Percentiles rank a stretch among this genome's conserved stretches.
Evolutionary conservation across 2,113 vertebrate species (phyloP).

Genomic region (Malurus elegans): DNA sequence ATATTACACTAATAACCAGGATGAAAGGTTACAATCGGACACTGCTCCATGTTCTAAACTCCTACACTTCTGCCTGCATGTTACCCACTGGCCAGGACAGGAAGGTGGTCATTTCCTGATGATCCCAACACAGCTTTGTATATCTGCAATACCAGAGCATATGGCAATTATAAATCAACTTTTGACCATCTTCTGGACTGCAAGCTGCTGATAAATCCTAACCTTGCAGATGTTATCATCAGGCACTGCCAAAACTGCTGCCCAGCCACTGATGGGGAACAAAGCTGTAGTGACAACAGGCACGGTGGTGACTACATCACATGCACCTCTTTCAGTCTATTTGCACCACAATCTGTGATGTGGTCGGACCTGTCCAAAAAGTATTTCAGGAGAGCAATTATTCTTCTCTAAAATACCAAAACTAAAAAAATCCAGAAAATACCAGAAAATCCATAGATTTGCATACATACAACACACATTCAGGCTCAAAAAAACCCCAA

Average conservation of each 20-base stretch:
- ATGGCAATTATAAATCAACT: background rate
- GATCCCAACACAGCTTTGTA: background rate
- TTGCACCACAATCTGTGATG: background rate
- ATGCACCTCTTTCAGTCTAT: background rate
- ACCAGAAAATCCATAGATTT: background rate
- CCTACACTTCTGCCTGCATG: background rate
- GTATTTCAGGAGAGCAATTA: background rate
- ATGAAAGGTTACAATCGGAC: background rate
- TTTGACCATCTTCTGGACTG: background rate
- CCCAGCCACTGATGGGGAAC: background rate
- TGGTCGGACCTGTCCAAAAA: background rate
- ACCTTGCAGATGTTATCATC: background rate
- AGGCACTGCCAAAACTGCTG: background rate
- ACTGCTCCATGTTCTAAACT: background rate
- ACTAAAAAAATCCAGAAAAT: background rate
- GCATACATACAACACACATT: background rate
- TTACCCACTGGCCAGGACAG: background rate
- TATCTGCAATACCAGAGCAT: background rate
- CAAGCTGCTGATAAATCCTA: background rate
- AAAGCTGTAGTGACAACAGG: background rate
- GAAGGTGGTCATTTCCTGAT: background rate
- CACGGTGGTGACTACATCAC: no score
- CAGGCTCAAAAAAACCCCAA: background rate
- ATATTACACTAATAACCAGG: background rate
- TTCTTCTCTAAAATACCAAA: background rate